Conservation (phyloP, 1,140 invertebrate genomes). For the Bathynomus jamesi region DNA sequence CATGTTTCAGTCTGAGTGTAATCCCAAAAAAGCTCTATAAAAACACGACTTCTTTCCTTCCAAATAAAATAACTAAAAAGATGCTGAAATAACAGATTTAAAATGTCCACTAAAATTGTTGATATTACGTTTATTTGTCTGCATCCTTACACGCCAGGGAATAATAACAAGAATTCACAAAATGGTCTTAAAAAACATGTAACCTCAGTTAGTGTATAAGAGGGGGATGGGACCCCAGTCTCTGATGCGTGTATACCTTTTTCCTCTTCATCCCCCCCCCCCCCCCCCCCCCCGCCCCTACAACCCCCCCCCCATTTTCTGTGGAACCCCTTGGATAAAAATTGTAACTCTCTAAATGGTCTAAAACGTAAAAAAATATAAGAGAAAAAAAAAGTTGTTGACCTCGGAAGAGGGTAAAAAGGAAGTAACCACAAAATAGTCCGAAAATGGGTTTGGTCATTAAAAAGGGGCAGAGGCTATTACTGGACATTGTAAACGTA, state of each 20-base stretch:
- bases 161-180: neutral
- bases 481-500: neutral
- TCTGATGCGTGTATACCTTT: no score
- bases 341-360: neutral
- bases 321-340: no score
- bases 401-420: neutral
- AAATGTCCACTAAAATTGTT: neutral
- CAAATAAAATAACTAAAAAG: conserved; percentile 1
- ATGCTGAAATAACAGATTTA: conserved; percentile 1
- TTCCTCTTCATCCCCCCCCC: no score
- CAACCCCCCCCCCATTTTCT: no score
- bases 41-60: neutral
- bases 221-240: no score
- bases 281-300: no score
- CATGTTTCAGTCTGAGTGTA: neutral
- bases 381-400: no score
- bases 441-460: neutral
- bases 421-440: no score
- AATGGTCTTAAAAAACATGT: no score
- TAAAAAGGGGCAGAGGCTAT: neutral
- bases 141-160: neutral
- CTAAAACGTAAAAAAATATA: neutral
- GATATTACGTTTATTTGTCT: neutral
- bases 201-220: no score
- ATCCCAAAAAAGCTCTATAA: neutral